A percentile compares a stretch with the other conserved stretches of the same genome.
phyloP scores from a whole-genome alignment of 2,888 invertebrate species.

The Pachliopta kotzebuea region DNA sequence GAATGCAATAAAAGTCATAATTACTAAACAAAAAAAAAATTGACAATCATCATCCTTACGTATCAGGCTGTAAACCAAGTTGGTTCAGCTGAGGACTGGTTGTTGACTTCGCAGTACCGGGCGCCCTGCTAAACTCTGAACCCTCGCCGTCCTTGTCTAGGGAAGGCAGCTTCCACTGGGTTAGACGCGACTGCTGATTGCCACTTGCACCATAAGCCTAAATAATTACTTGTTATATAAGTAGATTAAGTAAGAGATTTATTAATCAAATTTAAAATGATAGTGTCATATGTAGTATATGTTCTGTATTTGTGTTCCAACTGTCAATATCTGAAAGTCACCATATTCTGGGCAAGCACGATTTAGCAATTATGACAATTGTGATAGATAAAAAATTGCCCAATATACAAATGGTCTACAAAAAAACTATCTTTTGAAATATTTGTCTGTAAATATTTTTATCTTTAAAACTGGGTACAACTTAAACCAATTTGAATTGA shows the following conservation, averaged over 20 bases:
- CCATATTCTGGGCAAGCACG: not conserved
- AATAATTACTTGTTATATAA: not conserved
- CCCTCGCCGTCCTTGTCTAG: conserved; percentile 88
- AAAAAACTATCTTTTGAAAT: too few relatives aligned
- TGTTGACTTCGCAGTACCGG: conserved; percentile 90
- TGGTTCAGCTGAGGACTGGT: conserved; percentile 76
- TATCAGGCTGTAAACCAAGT: conserved; percentile 70
- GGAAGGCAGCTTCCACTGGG: conserved; percentile 95
- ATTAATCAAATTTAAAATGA: not conserved
- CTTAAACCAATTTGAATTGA: too few relatives aligned
- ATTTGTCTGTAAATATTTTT: too few relatives aligned
- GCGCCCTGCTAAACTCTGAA: conserved; percentile 94
- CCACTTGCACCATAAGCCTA: conserved; percentile 73
- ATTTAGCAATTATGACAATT: too few relatives aligned
- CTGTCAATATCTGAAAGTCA: not conserved
- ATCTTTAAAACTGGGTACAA: too few relatives aligned
- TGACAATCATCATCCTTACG: conserved; percentile 53
- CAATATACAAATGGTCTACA: too few relatives aligned
- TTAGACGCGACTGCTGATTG: conserved; percentile 91
- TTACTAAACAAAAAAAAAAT: not conserved
- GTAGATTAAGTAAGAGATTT: too few relatives aligned
- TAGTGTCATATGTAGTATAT: too few relatives aligned
- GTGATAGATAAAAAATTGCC: too few relatives aligned
- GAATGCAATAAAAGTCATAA: not conserved
- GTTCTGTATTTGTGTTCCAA: not conserved